phyloP scores from a whole-genome alignment of 2,888 invertebrate genomes.

The Deilephila porcellus region DNA sequence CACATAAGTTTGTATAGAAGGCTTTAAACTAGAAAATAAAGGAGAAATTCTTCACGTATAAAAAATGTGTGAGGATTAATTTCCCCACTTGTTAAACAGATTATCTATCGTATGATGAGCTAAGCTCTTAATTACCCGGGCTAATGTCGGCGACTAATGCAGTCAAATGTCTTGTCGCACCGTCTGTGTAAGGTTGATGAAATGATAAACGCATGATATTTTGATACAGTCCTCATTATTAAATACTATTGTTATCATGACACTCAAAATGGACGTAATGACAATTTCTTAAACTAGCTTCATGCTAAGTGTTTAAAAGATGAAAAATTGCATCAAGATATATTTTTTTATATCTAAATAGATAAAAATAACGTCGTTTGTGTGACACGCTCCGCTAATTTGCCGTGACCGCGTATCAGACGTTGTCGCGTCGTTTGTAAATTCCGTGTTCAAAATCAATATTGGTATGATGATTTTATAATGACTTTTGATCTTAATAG shows the following conservation, averaged over 20 bases:
- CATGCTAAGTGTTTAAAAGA: slow-evolving; percentile 26
- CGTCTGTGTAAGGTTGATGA: background rate
- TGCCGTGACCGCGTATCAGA: slow-evolving; percentile 55
- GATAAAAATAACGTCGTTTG: slow-evolving; percentile 43
- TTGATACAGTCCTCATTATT: background rate
- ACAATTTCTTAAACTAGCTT: no score
- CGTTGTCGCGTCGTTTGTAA: slow-evolving; percentile 48
- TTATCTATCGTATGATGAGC: slow-evolving; percentile 59
- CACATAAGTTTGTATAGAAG: background rate
- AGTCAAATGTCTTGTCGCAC: slow-evolving; percentile 27
- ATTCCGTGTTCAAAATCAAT: slow-evolving; percentile 54
- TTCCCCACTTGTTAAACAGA: slow-evolving; percentile 53
- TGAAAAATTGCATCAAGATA: slow-evolving; percentile 43
- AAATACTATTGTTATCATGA: background rate
- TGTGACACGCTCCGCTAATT: slow-evolving; percentile 58
- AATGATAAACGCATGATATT: background rate
- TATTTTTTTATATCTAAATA: slow-evolving; percentile 31
- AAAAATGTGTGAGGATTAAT: slow-evolving; percentile 65
- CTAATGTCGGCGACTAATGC: slow-evolving; percentile 44
- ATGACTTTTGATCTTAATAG: slow-evolving; percentile 30
- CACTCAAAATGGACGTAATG: no score
- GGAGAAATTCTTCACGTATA: slow-evolving; percentile 31
- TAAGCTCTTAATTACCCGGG: slow-evolving; percentile 66
- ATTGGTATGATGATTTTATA: slow-evolving; percentile 20
- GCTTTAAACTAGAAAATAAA: slow-evolving; percentile 24